A percentile compares a stretch with the other conserved stretches of the same genome.
These are phyloP conservation scores for Drosophila murphyi DNA, from an alignment of 1,140 invertebrate genomes.

Conservation along the genomic window DNA sequence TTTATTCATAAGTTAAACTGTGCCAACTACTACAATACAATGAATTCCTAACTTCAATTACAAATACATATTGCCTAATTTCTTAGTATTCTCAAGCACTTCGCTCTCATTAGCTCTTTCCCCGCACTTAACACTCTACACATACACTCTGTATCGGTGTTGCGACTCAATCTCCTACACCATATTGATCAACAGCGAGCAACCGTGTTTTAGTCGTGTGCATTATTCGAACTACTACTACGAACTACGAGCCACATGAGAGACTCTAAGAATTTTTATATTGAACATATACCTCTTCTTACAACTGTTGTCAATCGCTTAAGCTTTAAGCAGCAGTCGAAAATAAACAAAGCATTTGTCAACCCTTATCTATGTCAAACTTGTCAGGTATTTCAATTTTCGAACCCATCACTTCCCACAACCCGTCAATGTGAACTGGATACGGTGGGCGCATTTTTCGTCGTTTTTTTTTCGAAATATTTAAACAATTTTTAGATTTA, in stretches of 20 bases:
- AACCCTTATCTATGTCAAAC: slow-evolving; percentile 55
- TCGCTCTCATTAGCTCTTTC: slow-evolving; percentile 13
- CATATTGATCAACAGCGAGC: slow-evolving; percentile 87
- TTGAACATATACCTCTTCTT: slow-evolving; percentile 34
- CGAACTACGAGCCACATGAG: slow-evolving; percentile 86
- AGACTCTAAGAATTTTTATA: slow-evolving; percentile 87
- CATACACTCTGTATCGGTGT: slow-evolving; percentile 47
- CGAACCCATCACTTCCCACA: slow-evolving; percentile 89
- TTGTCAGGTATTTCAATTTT: slow-evolving; percentile 85
- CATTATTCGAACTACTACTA: slow-evolving; percentile 92
- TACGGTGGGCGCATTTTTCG: slow-evolving; percentile 68
- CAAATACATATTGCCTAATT: neutral
- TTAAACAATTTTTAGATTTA: neutral
- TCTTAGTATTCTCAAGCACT: slow-evolving; percentile 1
- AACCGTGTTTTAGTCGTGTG: slow-evolving; percentile 94
- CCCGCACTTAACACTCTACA: slow-evolving; percentile 1
- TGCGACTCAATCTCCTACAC: slow-evolving; percentile 87
- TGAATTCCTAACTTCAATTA: slow-evolving; percentile 12
- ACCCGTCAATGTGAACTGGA: slow-evolving; percentile 95
- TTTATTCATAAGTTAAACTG: neutral
- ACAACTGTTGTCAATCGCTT: slow-evolving; percentile 34
- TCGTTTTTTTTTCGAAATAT: no score
- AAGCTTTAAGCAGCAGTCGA: slow-evolving; percentile 31
- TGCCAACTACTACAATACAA: slow-evolving; percentile 6
- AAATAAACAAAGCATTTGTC: neutral